Conservation (phyloP, 2,888 invertebrate species). For the Strigamia transsilvanica region DNA sequence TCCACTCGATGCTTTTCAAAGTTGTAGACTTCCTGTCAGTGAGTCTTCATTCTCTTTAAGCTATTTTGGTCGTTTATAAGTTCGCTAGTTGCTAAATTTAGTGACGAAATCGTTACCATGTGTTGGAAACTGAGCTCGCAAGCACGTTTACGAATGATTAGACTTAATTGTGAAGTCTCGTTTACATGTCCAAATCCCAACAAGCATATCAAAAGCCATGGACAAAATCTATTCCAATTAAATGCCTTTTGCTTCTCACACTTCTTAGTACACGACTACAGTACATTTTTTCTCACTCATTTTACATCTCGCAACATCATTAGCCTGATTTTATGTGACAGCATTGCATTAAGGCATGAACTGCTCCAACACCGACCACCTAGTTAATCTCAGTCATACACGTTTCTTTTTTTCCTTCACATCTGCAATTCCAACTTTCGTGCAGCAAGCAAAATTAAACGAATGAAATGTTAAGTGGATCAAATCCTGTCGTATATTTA, state of each 20-base stretch:
- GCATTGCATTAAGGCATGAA: slow-evolving; percentile 39
- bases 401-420: not conserved
- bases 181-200: slow-evolving; percentile 9
- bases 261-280: not conserved
- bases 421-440: not conserved
- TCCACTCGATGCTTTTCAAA: not conserved
- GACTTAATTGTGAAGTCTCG: slow-evolving; percentile 34
- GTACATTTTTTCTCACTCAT: not conserved
- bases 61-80: slow-evolving; percentile 37
- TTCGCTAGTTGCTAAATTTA: slow-evolving; percentile 13
- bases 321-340: slow-evolving; percentile 42
- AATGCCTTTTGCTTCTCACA: slow-evolving; percentile 3
- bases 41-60: slow-evolving; percentile 30
- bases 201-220: not conserved
- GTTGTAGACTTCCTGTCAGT: slow-evolving; percentile 39
- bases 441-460: slow-evolving; percentile 14
- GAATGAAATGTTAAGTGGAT: slow-evolving; percentile 40
- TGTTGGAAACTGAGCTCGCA: slow-evolving; percentile 22
- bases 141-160: not conserved
- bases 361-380: slow-evolving; percentile 32
- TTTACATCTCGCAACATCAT: slow-evolving; percentile 27
- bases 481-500: slow-evolving; percentile 38
- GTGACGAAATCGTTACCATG: slow-evolving; percentile 30
- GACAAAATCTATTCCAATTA: slow-evolving; percentile 27
- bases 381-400: slow-evolving; percentile 42